Base-by-base conservation (phyloP, 2,113 vertebrate species). In the Lycaon pictus region DNA sequence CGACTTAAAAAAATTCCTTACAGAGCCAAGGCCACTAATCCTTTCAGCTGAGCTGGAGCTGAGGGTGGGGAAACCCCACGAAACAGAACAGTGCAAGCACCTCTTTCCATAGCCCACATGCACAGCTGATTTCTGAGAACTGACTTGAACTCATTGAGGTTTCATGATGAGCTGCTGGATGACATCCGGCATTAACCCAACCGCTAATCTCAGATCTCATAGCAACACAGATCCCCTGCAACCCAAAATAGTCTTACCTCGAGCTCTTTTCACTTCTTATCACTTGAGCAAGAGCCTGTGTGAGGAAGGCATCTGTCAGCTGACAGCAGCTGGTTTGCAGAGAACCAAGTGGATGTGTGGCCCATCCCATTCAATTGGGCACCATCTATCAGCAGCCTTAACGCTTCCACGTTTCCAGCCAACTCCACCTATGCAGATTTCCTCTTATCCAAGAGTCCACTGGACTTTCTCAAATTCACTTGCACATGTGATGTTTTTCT, bases 241-340 rank as follows among this genome's bases (percentile, higher is more conserved):
- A 97, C 98, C 98, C 97, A 98, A 99, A 99, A 99, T 98, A 98
- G 98, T 53, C 82, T 91, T 93, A 93, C 96, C 98, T 96, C 95
- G 72, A 98, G 97, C 96, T 98, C 96, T 98, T 98, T 98, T 98
- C 98, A 97, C 94, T 92, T 98, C 86, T 97, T 98, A 98, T 97
- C 98, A 77, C 86, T 93, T 90, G 97, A 97, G 95, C 62, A 96
- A 98, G 97, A 98, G n/a, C 96, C 60, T 97, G 76, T 88, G 94
- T 89, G 98, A 97, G 97, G 98, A 99, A 98, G 95, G 98, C 11
- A 67, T 98, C 97, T 98, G 97, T 88, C 97, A 98, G 97, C 98
- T 92, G 97, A 95, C 96, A 97, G 96, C 97, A 98, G 97, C 65
- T 97, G 92, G 97, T 98, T 98, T 96, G 97, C 97, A 97, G 94